Evolutionary conservation across 92 coral and sea anemone species (phyloP), one percentile per base, ranked within the genome.

Genomic region (Micromussa lordhowensis): DNA sequence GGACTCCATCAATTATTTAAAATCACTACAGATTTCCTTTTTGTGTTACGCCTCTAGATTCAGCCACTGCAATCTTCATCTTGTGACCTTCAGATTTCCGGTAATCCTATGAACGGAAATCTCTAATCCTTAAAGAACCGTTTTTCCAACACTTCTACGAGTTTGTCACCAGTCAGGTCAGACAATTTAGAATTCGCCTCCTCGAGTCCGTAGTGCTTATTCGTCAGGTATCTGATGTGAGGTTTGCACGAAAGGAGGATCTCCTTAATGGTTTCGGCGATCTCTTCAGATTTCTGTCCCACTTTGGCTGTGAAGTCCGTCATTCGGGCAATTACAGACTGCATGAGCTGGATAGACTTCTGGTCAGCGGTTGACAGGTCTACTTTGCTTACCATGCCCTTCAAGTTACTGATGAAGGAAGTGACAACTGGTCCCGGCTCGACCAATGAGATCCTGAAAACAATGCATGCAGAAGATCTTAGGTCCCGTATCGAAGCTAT

Each of bases 361-460:
- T 96, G 96, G 69, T 96, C 99, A 85, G 88, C 93, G 74, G 84
- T 59, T 1, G 78, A 85, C 59, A 81, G 73, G 28, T 88, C 85
- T 30, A 88, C 94, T n/a, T 75, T 55, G 17, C 79, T 53, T 3
- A 85, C 82, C 28, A 78, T 73, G 49, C 82, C 94, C 58, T 77
- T 79, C 81, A 70, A 87, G 75, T 86, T 90, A 29, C 88, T 83
- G 22, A 87, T 68, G 58, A 89, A 91, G 5, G 94, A 86, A 18
- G 99, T 93, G 38, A 85, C 72, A 4, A 94, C 92, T 2, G 99
- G 99, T 3, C 99, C 99, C 8, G 99, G 96, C 79, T 96, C 99
- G 68, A 96, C 90, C 64, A 96, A 82, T 10, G 98, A 91, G 83
- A 94, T 84, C 86, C 99, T 96, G 78, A 44, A 49, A 54, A 11